Evolutionary conservation across 2,888 invertebrate species (phyloP), one percentile per base, ranked within the genome.

Genomic region (Dicroscelio sp.): DNA sequence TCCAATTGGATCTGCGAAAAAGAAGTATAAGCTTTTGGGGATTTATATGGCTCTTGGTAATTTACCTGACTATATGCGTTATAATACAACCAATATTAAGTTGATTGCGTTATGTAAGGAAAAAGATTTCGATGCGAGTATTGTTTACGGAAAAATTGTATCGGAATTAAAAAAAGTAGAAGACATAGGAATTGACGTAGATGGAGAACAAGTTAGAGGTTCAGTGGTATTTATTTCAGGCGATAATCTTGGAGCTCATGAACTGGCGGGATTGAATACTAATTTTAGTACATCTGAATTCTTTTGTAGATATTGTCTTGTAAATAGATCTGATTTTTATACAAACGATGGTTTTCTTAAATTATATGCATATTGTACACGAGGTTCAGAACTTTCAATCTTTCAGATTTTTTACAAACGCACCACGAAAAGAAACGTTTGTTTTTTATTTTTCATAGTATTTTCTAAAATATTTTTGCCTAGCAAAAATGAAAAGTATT

Each of bases 31-130:
- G 93, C 55, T 96, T 30, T 65, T 94, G 58, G 95, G 93, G n/a
- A 67, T 96, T 43, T 96, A 95, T 75, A 93, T 95, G 92, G 89
- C 85, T 23, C 31, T 95, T 8, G 94, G 89, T 55, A 96, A 96
- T 92, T 73, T 96, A 52, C 89, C 91, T 6, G 76, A 90, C 48
- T 92, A 93, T 78, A 67, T 94, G 65, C 89, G 94, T 58, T 93
- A 93, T 48, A 86, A 93, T 58, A 86, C 94, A 27, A 93, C 73
- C 33, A 83, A 83, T 67, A 94, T 95, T 30, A 94, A 95, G 43
- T 91, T 96, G 65, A 94, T 96, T 60, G 93, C 94, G 30, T 38
- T 96, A 14, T 94, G 92, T 76, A 94, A 92, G 52, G 94, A 95
- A 90, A 94, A 90, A 75, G 27, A 91, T 79, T 95, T 95, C 94